Evolutionary conservation across 1,140 invertebrate genomes (phyloP).

Genomic region (Leptestheria dahalacensis): DNA sequence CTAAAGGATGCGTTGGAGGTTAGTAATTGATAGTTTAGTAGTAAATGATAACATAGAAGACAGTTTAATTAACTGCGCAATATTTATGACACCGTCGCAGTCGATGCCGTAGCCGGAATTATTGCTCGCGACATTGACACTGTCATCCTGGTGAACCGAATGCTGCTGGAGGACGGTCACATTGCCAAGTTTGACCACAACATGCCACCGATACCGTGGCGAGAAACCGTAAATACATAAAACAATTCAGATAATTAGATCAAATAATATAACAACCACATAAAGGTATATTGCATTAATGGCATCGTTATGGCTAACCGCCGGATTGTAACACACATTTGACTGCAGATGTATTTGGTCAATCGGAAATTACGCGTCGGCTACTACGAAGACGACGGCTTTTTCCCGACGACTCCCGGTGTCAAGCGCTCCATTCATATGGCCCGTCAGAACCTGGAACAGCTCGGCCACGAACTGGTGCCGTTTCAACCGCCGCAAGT

Average conservation of each 20-base stretch:
- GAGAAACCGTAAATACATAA: conserved; percentile 16
- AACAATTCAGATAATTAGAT: too few relatives aligned
- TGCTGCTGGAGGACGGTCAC: conserved; percentile 14
- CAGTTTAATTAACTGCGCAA: background rate
- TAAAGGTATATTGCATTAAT: too few relatives aligned
- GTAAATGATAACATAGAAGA: background rate
- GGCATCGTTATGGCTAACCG: too few relatives aligned
- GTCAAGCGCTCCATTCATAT: conserved; percentile 24
- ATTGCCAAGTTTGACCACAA: conserved; percentile 19
- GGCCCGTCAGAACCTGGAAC: conserved; percentile 23
- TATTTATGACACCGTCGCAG: conserved; percentile 8
- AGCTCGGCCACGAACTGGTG: conserved; percentile 24
- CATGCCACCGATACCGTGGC: conserved; percentile 19
- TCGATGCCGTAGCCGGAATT: conserved; percentile 17
- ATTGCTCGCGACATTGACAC: conserved; percentile 17
- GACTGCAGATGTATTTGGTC: conserved; percentile 1
- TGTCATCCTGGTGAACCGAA: conserved; percentile 14
- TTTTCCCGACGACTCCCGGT: conserved; percentile 26
- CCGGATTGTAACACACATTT: background rate
- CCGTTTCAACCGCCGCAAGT: conserved; percentile 17
- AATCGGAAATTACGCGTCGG: conserved; percentile 24
- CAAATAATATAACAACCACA: too few relatives aligned
- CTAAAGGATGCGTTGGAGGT: conserved; percentile 10
- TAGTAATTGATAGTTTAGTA: too few relatives aligned
- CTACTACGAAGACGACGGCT: conserved; percentile 25